Conservation (phyloP, 2,113 vertebrate genomes). For the Scortum barcoo region DNA sequence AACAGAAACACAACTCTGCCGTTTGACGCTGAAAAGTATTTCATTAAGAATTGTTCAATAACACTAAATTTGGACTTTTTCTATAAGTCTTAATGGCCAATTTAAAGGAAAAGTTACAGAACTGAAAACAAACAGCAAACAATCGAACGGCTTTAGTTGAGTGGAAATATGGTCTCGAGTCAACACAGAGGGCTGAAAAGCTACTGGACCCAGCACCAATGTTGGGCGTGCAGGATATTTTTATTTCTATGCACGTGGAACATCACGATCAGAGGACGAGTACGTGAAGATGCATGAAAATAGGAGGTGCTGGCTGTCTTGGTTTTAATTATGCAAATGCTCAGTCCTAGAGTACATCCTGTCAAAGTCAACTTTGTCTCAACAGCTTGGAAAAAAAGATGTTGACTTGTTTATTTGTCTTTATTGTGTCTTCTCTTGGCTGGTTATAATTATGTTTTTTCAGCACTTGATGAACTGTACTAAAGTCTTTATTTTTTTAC, state of each 20-base stretch:
- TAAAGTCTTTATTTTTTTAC: background rate
- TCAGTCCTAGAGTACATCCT: background rate
- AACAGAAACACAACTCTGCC: background rate
- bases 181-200: background rate
- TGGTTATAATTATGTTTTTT: background rate
- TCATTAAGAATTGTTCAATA: background rate
- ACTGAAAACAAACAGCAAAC: background rate
- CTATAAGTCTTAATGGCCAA: background rate
- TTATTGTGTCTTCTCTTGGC: background rate
- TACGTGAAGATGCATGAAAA: background rate
- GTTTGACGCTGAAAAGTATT: background rate
- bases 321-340: background rate
- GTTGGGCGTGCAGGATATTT: background rate
- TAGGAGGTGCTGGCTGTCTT: background rate
- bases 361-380: background rate
- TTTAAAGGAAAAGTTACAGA: background rate
- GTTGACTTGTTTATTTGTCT: background rate
- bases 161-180: background rate
- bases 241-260: background rate
- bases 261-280: background rate
- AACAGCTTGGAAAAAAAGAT: background rate
- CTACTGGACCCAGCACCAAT: background rate
- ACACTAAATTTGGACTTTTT: background rate
- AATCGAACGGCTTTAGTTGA: background rate
- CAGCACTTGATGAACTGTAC: too few species aligned